Base-by-base conservation (phyloP, 2,113 vertebrate species). In the Hypocryptadius cinnamomeus region DNA sequence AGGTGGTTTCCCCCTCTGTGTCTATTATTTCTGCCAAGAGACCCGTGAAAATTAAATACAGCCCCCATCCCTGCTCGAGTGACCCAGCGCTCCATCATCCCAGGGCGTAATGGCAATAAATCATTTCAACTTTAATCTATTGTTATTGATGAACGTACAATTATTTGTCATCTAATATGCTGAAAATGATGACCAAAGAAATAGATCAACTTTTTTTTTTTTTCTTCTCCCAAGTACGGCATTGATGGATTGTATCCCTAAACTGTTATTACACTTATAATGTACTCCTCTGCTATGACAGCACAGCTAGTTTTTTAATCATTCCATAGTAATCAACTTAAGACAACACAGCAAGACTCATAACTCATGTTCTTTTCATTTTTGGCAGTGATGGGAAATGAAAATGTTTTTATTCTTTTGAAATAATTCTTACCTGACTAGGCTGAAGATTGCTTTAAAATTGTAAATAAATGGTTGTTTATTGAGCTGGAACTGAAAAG, bases 121-220 rank as follows among this genome's bases (percentile, higher is more conserved):
- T 99, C 99, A 99, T 98, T 98, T 98, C 98, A 98, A 97, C 98
- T 99, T 98, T 99, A 99, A 99, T 99, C 98, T 98, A 98, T 98
- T 99, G 98, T 99, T 99, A 99, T 99, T 99, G 99, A 99, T 99
- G 98, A 99, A 99, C 97, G 98, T 98, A 98, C 99, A 99, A 99
- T 99, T 99, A 99, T 99, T 99, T 99, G 98, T 99, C 98, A 98
- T 99, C 98, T 99, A 99, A 99, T 99, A 98, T 98, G 97, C 97
- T 98, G 98, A 98, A 99, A 99, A 99, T 98, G 98, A 98, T 98
- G 98, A 99, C 98, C 98, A 98, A 96, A 97, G 98, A 99, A 98
- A 98, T 98, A 97, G 98, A 98, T 98, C 98, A 98, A 98, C 98
- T 98, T 97, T 97, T 96, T 97, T 85, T 98, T 97, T 97, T 97